Percentiles rank a stretch among this genome's conserved stretches.
These are phyloP conservation scores for Ispidina lecontei DNA, from an alignment of 2,797 vertebrate species.

Conservation along the genomic window DNA sequence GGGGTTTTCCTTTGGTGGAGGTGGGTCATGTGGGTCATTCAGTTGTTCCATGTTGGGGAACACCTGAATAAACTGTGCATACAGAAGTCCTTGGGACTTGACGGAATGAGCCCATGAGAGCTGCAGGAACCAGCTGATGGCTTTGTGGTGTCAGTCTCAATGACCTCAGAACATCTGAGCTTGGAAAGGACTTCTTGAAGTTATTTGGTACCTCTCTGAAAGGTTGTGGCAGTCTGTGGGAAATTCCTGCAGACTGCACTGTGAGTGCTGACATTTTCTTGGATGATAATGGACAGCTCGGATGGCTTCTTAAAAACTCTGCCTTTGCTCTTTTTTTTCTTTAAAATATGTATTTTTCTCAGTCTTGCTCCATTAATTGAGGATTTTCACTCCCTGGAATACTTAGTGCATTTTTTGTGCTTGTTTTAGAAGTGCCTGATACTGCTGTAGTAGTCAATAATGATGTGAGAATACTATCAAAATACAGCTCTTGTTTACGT, in stretches of 20 bases:
- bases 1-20: neutral
- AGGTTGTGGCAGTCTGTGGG: fast-evolving
- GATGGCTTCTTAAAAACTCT: neutral
- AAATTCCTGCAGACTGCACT: neutral
- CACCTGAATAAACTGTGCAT: neutral
- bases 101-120: neutral
- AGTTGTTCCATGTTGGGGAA: neutral
- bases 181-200: neutral
- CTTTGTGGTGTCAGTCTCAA: neutral
- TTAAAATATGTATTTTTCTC: neutral
- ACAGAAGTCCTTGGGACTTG: neutral
- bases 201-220: neutral
- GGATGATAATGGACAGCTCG: neutral
- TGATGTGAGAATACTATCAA: neutral
- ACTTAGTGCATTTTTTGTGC: neutral
- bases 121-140: neutral
- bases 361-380: neutral
- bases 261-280: neutral
- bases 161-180: neutral
- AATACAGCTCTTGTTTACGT: neutral
- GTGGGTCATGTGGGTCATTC: neutral
- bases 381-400: neutral
- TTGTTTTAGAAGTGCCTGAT: fast-evolving
- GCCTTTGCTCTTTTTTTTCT: neutral
- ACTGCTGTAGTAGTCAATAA: neutral